These are phyloP conservation scores for Grus americana DNA, from an alignment of 2,113 vertebrate species.

Conservation along the genomic window DNA sequence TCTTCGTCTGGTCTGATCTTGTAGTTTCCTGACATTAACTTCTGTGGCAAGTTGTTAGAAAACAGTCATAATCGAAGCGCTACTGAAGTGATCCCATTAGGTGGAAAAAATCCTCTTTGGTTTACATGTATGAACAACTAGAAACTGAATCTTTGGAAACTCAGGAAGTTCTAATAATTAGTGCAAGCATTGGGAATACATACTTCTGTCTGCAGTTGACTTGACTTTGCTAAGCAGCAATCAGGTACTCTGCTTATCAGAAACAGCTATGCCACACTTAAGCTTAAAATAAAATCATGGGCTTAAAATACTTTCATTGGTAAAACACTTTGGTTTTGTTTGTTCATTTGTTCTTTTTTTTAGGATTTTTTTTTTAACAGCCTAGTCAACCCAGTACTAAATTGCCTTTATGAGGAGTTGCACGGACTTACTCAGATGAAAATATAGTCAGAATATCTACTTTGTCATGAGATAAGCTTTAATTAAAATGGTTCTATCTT, in stretches of 20 bases:
- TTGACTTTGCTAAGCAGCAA: neutral
- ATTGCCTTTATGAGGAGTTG: neutral
- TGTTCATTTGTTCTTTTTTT: neutral
- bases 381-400: neutral
- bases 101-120: neutral
- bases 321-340: neutral
- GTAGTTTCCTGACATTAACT: neutral
- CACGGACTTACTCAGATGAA: neutral
- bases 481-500: slow-evolving; percentile 41
- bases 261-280: fast-evolving
- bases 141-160: neutral
- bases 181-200: neutral
- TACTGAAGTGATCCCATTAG: neutral
- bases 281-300: neutral
- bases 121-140: neutral
- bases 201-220: neutral
- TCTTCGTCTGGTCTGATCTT: neutral
- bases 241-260: neutral
- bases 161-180: neutral
- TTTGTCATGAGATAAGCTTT: neutral
- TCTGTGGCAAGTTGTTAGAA: neutral
- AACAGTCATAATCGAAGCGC: fast-evolving
- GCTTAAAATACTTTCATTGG: neutral
- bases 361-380: neutral
- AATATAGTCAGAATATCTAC: neutral